These are phyloP conservation scores for Setophaga coronata DNA, from an alignment of 2,113 vertebrate species.

Conservation along the genomic window DNA sequence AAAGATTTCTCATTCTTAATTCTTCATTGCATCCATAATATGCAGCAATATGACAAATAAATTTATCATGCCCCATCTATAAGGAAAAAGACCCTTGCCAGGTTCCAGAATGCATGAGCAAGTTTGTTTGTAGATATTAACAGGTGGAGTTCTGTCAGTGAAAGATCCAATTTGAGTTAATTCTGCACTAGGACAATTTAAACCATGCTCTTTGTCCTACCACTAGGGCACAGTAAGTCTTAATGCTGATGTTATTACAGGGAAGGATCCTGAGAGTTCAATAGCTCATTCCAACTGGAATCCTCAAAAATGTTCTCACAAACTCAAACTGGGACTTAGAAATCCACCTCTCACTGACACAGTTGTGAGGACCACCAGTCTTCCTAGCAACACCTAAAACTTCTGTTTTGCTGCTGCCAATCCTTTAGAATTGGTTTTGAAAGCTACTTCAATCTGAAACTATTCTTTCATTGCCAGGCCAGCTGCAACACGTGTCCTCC, in stretches of 20 bases:
- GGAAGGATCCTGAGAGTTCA: neutral
- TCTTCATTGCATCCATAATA: neutral
- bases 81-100: neutral
- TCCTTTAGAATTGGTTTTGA: neutral
- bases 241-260: neutral
- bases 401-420: neutral
- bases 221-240: neutral
- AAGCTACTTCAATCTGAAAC: neutral
- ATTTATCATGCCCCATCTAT: neutral
- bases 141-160: neutral
- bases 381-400: neutral
- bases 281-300: neutral
- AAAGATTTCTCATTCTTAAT: neutral
- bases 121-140: neutral
- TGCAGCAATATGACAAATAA: neutral
- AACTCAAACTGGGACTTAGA: neutral
- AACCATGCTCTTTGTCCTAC: neutral
- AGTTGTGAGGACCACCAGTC: neutral
- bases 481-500: neutral
- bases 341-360: neutral
- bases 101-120: neutral
- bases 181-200: neutral
- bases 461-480: neutral
- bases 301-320: neutral
- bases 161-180: neutral